phyloP scores from a whole-genome alignment of 1,140 invertebrate genomes.

The Brachionus asplanchnoidis region DNA sequence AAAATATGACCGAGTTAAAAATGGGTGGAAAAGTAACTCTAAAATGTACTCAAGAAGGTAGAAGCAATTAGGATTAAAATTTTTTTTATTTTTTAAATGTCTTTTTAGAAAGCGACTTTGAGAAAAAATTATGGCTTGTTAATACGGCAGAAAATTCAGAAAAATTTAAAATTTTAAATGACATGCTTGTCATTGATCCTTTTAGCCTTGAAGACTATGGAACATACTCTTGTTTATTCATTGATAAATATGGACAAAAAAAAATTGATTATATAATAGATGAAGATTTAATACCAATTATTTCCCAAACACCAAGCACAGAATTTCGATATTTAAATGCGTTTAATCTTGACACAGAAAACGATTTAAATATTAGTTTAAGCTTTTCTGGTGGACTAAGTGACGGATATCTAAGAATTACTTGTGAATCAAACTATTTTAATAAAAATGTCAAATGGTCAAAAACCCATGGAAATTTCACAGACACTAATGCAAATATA shows the following conservation, averaged over 20 bases:
- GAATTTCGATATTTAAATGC: not conserved
- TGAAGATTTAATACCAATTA: not conserved
- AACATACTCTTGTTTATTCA: constrained; percentile 18
- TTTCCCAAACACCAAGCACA: not conserved
- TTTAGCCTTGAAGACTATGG: not conserved
- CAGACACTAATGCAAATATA: not conserved
- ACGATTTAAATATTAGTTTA: not conserved
- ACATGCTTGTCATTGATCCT: not conserved
- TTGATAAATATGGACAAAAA: constrained; percentile 9
- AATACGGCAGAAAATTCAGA: not conserved
- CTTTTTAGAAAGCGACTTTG: not conserved
- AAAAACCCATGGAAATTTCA: not conserved
- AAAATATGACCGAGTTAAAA: not conserved
- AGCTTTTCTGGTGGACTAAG: not conserved
- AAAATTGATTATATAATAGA: not conserved
- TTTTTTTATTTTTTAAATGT: not conserved
- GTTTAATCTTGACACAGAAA: not conserved
- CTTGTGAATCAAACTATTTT: not conserved
- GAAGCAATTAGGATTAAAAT: not conserved
- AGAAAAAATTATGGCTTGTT: constrained; percentile 26
- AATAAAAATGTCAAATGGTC: not conserved
- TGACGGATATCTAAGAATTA: constrained; percentile 9
- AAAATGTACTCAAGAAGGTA: constrained; percentile 9
- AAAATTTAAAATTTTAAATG: not conserved
- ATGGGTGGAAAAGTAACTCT: not conserved